Conservation (phyloP, 2,888 invertebrate genomes). For the Danaus chrysippus region DNA sequence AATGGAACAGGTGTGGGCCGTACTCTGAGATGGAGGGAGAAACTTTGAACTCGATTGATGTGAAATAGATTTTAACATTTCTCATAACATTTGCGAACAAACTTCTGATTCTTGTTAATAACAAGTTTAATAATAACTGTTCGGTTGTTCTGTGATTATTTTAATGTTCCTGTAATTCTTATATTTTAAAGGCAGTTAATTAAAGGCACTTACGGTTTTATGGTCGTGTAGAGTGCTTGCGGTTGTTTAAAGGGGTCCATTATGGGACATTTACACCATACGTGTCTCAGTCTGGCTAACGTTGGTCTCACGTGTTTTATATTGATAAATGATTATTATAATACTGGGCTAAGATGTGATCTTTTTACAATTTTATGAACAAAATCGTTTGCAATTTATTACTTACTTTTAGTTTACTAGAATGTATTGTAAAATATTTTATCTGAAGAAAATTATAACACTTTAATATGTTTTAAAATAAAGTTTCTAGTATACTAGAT, state of each 20-base stretch:
- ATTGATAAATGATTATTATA: constrained; percentile 10
- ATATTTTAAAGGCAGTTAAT: not conserved
- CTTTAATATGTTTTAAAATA: no score
- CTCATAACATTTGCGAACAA: not conserved
- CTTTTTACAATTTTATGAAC: no score
- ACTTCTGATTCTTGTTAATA: no score
- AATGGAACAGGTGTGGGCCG: constrained; percentile 37
- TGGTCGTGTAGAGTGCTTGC: constrained; percentile 14
- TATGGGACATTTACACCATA: constrained; percentile 23
- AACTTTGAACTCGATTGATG: not conserved
- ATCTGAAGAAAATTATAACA: no score
- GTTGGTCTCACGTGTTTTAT: constrained; percentile 5
- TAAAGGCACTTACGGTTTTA: constrained; percentile 12
- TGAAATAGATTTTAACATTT: not conserved
- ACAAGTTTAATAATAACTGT: no score
- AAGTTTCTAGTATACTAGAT: no score
- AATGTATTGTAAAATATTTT: no score
- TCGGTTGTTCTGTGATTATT: no score
- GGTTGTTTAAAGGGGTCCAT: constrained; percentile 9
- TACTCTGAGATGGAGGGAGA: constrained; percentile 16
- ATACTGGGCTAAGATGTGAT: no score
- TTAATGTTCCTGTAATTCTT: not conserved
- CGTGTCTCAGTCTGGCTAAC: constrained; percentile 11
- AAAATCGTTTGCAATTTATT: no score
- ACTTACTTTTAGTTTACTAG: no score